phyloP scores from a whole-genome alignment of 2,888 invertebrate species.

The Archips xylosteana region DNA sequence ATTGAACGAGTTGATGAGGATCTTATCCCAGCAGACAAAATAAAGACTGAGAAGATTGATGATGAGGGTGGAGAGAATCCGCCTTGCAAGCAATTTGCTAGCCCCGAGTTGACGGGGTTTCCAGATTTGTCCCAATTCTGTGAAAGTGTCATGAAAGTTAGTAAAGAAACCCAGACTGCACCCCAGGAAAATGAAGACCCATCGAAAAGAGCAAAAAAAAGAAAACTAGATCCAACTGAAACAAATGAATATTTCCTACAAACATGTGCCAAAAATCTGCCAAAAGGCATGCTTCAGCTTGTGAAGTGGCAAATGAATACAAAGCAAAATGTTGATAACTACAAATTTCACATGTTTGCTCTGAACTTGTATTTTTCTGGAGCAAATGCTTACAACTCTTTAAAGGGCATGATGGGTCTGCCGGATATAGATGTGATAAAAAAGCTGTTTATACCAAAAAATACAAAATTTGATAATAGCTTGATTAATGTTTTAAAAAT shows the following conservation, averaged over 20 bases:
- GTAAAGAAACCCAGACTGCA: slow-evolving; percentile 43
- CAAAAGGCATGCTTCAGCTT: slow-evolving; percentile 45
- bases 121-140: slow-evolving; percentile 42
- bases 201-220: slow-evolving; percentile 14
- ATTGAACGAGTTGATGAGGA: slow-evolving; percentile 9
- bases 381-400: slow-evolving; percentile 43
- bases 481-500: slow-evolving; percentile 49
- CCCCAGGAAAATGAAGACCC: slow-evolving; percentile 9
- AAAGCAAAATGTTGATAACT: slow-evolving; percentile 34
- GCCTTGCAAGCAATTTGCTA: slow-evolving; percentile 2
- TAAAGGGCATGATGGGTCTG: slow-evolving; percentile 46
- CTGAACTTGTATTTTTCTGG: slow-evolving; percentile 47
- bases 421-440: slow-evolving; percentile 43
- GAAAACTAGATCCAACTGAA: slow-evolving; percentile 25
- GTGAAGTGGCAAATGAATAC: slow-evolving; percentile 44
- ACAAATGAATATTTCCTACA: slow-evolving; percentile 41
- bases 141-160: slow-evolving; percentile 47
- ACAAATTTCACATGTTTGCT: slow-evolving; percentile 46
- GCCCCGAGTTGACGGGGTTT: slow-evolving; percentile 17
- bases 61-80: slow-evolving; percentile 8
- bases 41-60: slow-evolving; percentile 22
- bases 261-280: slow-evolving; percentile 42
- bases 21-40: slow-evolving; percentile 15
- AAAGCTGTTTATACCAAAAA: slow-evolving; percentile 36
- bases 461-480: slow-evolving; percentile 48